These are phyloP conservation scores for Ara ararauna DNA, from an alignment of 2,797 vertebrate species.

Conservation along the genomic window DNA sequence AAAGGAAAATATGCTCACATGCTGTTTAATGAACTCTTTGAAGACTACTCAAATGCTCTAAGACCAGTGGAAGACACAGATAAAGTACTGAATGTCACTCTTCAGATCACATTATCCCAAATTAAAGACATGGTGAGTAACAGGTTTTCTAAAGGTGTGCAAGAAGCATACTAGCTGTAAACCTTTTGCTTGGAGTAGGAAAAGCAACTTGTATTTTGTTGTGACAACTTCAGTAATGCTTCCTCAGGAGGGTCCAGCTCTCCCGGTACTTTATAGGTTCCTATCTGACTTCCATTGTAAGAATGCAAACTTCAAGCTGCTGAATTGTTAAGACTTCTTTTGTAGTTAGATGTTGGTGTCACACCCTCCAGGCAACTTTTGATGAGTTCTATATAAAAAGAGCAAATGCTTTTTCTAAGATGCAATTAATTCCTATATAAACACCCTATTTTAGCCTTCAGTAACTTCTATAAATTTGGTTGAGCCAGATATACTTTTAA, in stretches of 20 bases:
- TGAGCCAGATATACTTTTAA: neutral
- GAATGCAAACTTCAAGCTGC: neutral
- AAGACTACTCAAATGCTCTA: constrained; percentile 91
- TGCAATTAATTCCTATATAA: neutral
- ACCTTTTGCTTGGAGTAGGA: neutral
- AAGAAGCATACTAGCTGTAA: neutral
- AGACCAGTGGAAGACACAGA: constrained; percentile 96
- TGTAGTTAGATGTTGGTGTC: neutral
- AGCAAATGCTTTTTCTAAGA: neutral
- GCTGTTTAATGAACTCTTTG: constrained; percentile 91
- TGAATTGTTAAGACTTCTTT: neutral
- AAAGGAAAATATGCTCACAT: constrained; percentile 93
- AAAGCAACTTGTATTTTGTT: neutral
- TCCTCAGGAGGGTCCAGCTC: neutral
- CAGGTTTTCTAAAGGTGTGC: neutral
- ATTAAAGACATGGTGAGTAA: constrained; percentile 97
- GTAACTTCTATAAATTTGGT: neutral
- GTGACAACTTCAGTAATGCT: neutral
- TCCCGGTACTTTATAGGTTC: neutral
- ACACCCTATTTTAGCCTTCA: neutral
- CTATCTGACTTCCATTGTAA: neutral
- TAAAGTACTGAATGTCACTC: constrained; percentile 91
- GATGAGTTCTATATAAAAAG: neutral
- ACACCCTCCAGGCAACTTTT: neutral
- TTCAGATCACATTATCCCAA: constrained; percentile 96